Conservation (phyloP, 2,797 vertebrate species). For the Bovichtus diacanthus region DNA sequence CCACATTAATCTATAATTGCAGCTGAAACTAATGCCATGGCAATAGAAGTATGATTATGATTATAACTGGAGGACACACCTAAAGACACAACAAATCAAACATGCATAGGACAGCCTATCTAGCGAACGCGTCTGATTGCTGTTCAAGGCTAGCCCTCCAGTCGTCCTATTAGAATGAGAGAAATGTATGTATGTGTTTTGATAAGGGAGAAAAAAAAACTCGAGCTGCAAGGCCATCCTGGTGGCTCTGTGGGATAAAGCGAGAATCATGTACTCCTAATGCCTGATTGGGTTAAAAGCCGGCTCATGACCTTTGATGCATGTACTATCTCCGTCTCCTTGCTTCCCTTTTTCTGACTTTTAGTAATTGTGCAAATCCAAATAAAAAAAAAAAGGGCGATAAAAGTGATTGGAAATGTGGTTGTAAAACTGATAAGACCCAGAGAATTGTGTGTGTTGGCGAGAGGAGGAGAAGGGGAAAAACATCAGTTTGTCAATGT, state of each 20-base stretch:
- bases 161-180: slow-evolving; percentile 61
- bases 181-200: slow-evolving; percentile 69
- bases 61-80: slow-evolving; percentile 77
- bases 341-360: slow-evolving; percentile 3
- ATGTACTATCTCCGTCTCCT: slow-evolving; percentile 21
- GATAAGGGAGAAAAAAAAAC: slow-evolving; percentile 65
- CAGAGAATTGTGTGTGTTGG: background rate
- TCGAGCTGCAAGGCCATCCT: slow-evolving; percentile 60
- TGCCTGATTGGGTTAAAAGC: slow-evolving; percentile 65
- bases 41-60: slow-evolving; percentile 71
- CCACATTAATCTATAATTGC: slow-evolving; percentile 76
- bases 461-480: background rate
- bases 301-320: slow-evolving; percentile 57
- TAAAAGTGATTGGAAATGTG: slow-evolving; percentile 39
- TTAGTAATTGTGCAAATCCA: slow-evolving; percentile 42
- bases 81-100: slow-evolving; percentile 76
- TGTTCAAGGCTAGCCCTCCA: slow-evolving; percentile 74
- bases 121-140: slow-evolving; percentile 56
- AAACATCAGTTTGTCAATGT: background rate
- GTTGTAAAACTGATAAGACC: slow-evolving; percentile 22
- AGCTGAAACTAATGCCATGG: slow-evolving; percentile 62
- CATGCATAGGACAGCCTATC: slow-evolving; percentile 68
- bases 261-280: slow-evolving; percentile 47
- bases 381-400: slow-evolving; percentile 30
- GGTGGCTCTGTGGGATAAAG: slow-evolving; percentile 64